Percentiles rank a stretch among this genome's conserved stretches.
phyloP scores from a whole-genome alignment of 2,797 vertebrate genomes.

The Potorous gilbertii region DNA sequence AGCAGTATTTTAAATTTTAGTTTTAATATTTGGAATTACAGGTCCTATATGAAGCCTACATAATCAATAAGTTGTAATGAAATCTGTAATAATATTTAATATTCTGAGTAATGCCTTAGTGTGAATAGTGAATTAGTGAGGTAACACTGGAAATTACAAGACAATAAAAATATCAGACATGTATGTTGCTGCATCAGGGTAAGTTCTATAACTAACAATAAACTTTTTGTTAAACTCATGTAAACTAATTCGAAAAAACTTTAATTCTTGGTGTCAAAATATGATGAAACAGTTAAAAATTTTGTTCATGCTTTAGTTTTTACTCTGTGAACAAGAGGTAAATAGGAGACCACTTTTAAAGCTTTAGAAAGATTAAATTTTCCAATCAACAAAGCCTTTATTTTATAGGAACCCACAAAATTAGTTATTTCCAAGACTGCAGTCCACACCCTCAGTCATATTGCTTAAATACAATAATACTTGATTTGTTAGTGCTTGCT shows the following conservation, averaged over 20 bases:
- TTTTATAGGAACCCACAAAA: constrained; percentile 18
- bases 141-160: constrained; percentile 28
- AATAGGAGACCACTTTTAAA: constrained; percentile 8
- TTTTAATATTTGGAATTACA: background rate
- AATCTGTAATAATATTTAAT: background rate
- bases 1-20: background rate
- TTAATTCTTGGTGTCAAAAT: background rate
- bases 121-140: constrained; percentile 17
- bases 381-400: background rate
- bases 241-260: constrained; percentile 13
- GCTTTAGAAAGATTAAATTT: constrained; percentile 36
- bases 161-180: background rate
- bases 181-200: background rate
- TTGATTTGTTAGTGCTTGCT: background rate
- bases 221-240: background rate
- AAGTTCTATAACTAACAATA: background rate
- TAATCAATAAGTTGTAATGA: background rate
- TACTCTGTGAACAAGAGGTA: constrained; percentile 27
- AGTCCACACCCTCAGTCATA: background rate
- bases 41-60: background rate
- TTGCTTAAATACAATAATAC: background rate
- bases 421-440: constrained; percentile 6
- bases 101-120: constrained; percentile 8
- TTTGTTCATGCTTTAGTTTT: constrained; percentile 20
- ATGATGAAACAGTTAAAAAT: constrained; percentile 1